phyloP scores from a whole-genome alignment of 2,888 invertebrate genomes.

The Beris morrisii region DNA sequence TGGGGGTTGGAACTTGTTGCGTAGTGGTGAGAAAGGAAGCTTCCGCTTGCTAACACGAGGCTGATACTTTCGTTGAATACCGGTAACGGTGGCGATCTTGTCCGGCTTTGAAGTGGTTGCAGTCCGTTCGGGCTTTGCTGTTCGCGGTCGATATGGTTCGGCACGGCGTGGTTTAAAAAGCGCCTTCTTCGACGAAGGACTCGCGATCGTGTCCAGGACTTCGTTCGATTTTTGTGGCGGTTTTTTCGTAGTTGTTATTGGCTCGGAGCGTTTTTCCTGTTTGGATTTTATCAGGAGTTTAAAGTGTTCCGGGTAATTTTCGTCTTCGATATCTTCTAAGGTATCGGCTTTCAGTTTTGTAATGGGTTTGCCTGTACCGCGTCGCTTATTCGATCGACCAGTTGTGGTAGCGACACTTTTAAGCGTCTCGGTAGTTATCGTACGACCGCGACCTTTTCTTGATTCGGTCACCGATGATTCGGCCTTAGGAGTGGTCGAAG shows the following conservation, averaged over 20 bases:
- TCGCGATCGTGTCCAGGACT: constrained; percentile 33
- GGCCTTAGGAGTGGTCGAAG: not conserved
- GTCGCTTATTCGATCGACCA: constrained; percentile 34
- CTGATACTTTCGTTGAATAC: not conserved
- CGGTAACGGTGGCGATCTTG: not conserved
- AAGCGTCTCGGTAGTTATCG: constrained; percentile 33
- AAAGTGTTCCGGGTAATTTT: constrained; percentile 68
- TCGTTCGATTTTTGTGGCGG: constrained; percentile 32
- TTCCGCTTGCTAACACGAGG: not conserved
- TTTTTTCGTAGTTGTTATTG: constrained; percentile 5
- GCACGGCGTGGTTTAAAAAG: constrained; percentile 40
- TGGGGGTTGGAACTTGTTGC: not conserved
- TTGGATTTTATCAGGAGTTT: constrained; percentile 67
- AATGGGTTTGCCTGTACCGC: constrained; percentile 35
- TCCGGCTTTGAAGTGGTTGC: constrained; percentile 23
- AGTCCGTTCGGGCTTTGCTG: constrained; percentile 31
- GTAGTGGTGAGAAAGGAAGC: constrained; percentile 11
- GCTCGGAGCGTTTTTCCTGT: constrained; percentile 42
- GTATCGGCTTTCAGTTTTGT: constrained; percentile 31
- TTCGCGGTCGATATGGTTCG: constrained; percentile 40
- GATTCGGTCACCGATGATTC: constrained; percentile 17
- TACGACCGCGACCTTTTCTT: constrained; percentile 26
- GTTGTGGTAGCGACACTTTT: constrained; percentile 39
- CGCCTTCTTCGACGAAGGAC: constrained; percentile 28
- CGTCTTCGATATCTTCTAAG: constrained; percentile 63